Percentiles rank a stretch among this genome's conserved stretches.
phyloP scores from a whole-genome alignment of 2,113 vertebrate species.

The Sinocyclocheilus grahami region DNA sequence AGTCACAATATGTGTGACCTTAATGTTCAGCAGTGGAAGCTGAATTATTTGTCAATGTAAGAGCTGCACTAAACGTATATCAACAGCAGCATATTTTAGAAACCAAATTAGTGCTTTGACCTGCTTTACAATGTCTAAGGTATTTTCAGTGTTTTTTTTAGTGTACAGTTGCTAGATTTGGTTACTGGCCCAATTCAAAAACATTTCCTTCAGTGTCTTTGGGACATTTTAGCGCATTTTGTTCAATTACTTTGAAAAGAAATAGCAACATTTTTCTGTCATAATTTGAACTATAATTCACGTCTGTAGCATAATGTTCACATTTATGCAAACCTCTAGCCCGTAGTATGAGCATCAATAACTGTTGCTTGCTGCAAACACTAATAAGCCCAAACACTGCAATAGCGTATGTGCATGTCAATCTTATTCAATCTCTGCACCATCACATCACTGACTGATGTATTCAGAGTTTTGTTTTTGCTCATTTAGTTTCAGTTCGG shows the following conservation, averaged over 20 bases:
- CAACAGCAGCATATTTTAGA: not conserved
- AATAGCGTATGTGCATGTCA: not conserved
- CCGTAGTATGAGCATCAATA: not conserved
- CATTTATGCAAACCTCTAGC: too few species aligned
- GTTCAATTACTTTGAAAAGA: not conserved
- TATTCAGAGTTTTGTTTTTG: slow-evolving; percentile 18
- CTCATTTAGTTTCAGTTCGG: not conserved
- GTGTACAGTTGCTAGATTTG: not conserved
- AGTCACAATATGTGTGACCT: not conserved
- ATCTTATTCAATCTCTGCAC: not conserved
- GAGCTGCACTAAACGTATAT: not conserved
- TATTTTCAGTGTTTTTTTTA: not conserved
- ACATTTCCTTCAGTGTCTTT: not conserved
- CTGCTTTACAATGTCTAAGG: not conserved
- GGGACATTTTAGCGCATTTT: not conserved
- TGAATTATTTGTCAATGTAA: not conserved
- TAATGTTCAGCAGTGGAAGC: not conserved
- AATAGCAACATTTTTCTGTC: not conserved
- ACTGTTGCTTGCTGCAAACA: not conserved
- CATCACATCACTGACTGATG: not conserved
- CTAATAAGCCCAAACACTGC: not conserved
- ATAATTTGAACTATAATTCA: not conserved
- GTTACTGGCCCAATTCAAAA: not conserved
- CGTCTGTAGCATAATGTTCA: too few species aligned
- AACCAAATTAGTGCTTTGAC: not conserved